phyloP scores from a whole-genome alignment of 30 jellyfish, hydroid and myxozoan genomes.

The Turritopsis rubra region DNA sequence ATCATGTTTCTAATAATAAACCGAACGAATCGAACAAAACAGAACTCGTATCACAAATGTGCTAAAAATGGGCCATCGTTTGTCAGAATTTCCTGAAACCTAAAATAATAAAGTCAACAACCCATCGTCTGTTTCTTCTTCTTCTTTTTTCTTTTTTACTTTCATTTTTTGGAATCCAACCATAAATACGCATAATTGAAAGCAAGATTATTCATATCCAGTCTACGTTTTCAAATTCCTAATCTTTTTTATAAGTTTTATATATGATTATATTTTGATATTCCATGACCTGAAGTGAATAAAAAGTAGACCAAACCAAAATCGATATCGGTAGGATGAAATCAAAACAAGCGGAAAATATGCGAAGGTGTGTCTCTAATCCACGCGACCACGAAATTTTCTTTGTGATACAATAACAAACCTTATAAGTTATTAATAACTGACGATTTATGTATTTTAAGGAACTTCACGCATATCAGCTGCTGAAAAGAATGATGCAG shows the following conservation, averaged over 20 bases:
- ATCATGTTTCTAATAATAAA: slow-evolving; percentile 1
- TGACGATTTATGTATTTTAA: background rate
- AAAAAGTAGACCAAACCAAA: too few relatives aligned
- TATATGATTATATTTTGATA: too few relatives aligned
- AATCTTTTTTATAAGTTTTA: too few relatives aligned
- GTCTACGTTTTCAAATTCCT: background rate
- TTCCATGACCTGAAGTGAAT: too few relatives aligned
- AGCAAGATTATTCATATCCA: too few relatives aligned
- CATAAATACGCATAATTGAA: too few relatives aligned
- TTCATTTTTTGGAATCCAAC: too few relatives aligned
- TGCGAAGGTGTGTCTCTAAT: background rate
- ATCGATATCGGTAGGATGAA: background rate
- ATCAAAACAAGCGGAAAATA: background rate
- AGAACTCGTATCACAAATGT: background rate
- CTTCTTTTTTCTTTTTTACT: too few relatives aligned
- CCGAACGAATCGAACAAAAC: background rate
- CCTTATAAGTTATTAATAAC: background rate
- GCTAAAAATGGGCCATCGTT: background rate
- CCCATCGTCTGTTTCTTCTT: too few relatives aligned
- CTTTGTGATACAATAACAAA: background rate
- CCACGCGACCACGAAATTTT: background rate
- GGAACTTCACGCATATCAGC: background rate
- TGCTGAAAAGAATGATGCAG: background rate
- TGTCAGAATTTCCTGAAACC: background rate
- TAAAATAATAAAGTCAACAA: too few relatives aligned